Evolutionary conservation across 2,113 vertebrate genomes (phyloP), one percentile per base, ranked within the genome.

Genomic region (Epinephelus fuscoguttatus): DNA sequence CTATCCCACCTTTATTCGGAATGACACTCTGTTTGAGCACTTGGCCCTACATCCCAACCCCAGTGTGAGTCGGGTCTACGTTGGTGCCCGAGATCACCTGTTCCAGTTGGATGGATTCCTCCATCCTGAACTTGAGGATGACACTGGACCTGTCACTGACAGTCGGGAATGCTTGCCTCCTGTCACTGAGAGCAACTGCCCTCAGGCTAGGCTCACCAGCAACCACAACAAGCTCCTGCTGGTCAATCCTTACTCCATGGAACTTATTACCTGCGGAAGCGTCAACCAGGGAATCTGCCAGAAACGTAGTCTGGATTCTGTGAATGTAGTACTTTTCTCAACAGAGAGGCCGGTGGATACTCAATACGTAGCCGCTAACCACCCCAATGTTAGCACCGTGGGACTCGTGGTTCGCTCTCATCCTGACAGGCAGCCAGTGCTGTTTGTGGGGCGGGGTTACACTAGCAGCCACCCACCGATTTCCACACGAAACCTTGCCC

Each of bases 391-490:
- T 75, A 98, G 96, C 72, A 99, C 98, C 0, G 98, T 99, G 78
- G 98, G 98, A 4, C 93, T 99, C 9, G 96, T 99, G n/a, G 96
- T 96, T 11, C 95, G 91, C 76, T 94, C 96, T 0, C 96, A 94
- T 64, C 90, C 90, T 7, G 93, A 95, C 19, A 93, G 95, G 7
- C 93, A 96, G 70, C 96, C 98, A 0, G 95, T 99, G 23, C 93
- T 99, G 27, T 99, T 98, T 63, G 97, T 99, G 42, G 98, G 98
- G 0, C 95, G 98, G 12, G 98, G 98, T 3, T 99, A 98, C 84
- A 99, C 98, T 15, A 99, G 97, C 93, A 97, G 97, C 81, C 98
- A 98, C 62, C 98, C 98, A 1, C 98, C 97, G 49, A 99, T 99
- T 80, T 98, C 98, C 0, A 99, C 98, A 0, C 95, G 98, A 17